phyloP scores from a whole-genome alignment of 2,113 vertebrate genomes.

The Muntiacus reevesi region DNA sequence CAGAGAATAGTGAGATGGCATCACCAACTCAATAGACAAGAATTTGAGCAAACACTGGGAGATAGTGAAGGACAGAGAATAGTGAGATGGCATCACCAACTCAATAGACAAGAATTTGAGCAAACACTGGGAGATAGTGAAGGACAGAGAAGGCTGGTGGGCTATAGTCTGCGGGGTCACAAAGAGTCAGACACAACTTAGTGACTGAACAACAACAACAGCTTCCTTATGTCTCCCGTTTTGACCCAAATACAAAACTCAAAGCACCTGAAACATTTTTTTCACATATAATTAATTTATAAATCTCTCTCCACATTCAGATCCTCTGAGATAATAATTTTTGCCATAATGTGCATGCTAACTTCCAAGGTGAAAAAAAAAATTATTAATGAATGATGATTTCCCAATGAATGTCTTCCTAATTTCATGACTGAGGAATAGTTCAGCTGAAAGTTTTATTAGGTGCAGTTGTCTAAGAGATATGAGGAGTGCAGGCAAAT shows the following conservation, averaged over 20 bases:
- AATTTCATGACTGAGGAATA: neutral
- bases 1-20: rapidly evolving
- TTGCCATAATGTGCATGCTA: neutral
- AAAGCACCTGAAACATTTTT: neutral
- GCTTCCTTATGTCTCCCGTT: neutral
- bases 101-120: neutral
- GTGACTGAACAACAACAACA: neutral
- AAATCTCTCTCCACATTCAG: neutral
- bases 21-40: neutral
- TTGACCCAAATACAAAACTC: neutral
- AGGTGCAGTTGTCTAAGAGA: neutral
- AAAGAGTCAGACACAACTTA: neutral
- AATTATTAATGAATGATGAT: neutral
- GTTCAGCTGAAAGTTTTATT: neutral
- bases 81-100: rapidly evolving
- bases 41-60: neutral
- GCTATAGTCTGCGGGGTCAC: neutral
- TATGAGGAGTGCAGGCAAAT: neutral
- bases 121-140: neutral
- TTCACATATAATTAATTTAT: neutral
- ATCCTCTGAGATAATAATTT: neutral
- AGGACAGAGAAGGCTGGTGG: neutral
- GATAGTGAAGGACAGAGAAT: neutral
- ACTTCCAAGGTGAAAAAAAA: neutral
- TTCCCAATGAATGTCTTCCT: neutral